Evolutionary conservation across 2,797 vertebrate genomes (phyloP), one percentile per base, ranked within the genome.

Genomic region (Takifugu ocellatus): DNA sequence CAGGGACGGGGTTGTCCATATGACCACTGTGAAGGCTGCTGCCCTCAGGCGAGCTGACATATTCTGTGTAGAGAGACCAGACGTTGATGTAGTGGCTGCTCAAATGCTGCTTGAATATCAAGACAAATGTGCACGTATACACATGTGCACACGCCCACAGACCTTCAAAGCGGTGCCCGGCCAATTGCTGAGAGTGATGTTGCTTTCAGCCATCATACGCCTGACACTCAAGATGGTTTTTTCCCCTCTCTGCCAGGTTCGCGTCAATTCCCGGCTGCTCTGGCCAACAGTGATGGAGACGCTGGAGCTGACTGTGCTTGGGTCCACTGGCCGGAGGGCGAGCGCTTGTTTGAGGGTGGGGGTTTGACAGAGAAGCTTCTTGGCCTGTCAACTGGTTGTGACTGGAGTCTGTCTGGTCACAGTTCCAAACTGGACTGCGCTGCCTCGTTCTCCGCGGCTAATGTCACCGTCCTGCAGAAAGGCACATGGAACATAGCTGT

Each of bases 11-110:
- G 85, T 84, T 88, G 90, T 90, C 90, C 89, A 91, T 90, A 89
- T 92, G 90, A 92, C 90, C 90, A 91, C 79, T 82, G 84, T 70
- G 76, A 82, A 82, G 70, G 71, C 77, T 84, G 79, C 88, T 88
- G 87, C 90, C 92, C 89, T 5, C 84, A 82, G 90, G 92, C 90
- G 57, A 82, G 85, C 82, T 88, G 91, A 91, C 89, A 90, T 85
- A 85, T 87, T 89, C 83, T 88, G 86, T 89, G 88, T 88, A 85
- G 79, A 81, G 80, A 55, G 87, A 91, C 77, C 89, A 91, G 88
- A 88, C 83, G 77, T 81, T 88, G 87, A 91, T 88, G 86, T 76
- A 70, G 78, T 61, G 79, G 90, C 80, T 89, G 90, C 88, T 92
- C 90, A 89, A 88, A 87, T 88, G 84, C 87, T 87, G 89, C 87